Percentiles rank a stretch among this genome's conserved stretches.
Conservation (phyloP, 1,140 invertebrate genomes). For the Hyphantria cunea region DNA sequence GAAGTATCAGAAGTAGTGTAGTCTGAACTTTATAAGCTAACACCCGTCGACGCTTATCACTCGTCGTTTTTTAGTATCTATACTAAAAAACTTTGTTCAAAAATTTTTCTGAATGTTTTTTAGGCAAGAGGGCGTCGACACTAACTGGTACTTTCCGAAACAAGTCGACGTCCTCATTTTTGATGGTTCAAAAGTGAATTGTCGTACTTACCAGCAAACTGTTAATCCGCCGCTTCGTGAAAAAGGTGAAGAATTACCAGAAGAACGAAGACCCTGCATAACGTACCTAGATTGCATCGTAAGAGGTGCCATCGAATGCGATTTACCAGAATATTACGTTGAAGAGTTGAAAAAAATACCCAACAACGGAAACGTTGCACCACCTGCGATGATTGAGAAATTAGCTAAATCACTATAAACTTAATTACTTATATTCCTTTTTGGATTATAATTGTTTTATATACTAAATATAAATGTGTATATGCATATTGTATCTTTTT, state of each 20-base stretch:
- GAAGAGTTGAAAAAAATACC: slow-evolving; percentile 63
- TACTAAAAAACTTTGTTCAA: slow-evolving; percentile 20
- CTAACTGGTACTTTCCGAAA: slow-evolving; percentile 86
- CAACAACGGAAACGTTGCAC: slow-evolving; percentile 66
- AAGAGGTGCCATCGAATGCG: slow-evolving; percentile 86
- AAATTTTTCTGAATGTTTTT: slow-evolving; percentile 34
- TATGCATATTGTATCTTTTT: too few species aligned
- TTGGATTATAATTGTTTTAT: too few species aligned
- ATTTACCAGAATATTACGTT: slow-evolving; percentile 81
- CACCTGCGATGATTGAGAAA: slow-evolving; percentile 62
- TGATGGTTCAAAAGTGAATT: slow-evolving; percentile 80
- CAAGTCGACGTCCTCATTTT: slow-evolving; percentile 83
- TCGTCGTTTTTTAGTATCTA: too few species aligned
- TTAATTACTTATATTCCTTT: too few species aligned
- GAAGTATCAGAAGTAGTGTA: too few species aligned
- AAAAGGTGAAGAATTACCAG: slow-evolving; percentile 71
- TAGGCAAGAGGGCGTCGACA: slow-evolving; percentile 89
- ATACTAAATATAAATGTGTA: too few species aligned
- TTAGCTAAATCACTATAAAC: slow-evolving; percentile 39
- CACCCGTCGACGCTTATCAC: too few species aligned
- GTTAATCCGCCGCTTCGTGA: slow-evolving; percentile 71
- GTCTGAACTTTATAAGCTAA: too few species aligned
- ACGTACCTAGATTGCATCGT: slow-evolving; percentile 86
- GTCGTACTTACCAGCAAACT: slow-evolving; percentile 86
- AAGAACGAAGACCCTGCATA: slow-evolving; percentile 85